These are phyloP conservation scores for Geopemphigus sp. DNA, from an alignment of 1,140 invertebrate genomes.

Conservation along the genomic window DNA sequence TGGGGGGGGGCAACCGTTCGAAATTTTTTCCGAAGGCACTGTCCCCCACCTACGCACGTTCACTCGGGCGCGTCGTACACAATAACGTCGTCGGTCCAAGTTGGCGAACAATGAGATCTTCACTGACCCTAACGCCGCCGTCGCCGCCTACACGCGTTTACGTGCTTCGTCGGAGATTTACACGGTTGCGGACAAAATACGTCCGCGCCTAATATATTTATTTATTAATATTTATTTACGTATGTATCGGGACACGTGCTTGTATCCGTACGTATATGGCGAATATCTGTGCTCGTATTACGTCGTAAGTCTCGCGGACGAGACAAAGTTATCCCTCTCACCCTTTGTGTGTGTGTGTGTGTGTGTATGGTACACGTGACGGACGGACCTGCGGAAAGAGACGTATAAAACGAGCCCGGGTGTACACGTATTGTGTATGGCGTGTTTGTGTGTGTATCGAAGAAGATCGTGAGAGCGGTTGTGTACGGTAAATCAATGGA, in stretches of 20 bases:
- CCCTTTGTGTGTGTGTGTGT: not conserved
- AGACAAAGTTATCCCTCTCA: not conserved
- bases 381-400: not conserved
- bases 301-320: not conserved
- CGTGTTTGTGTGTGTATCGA: not conserved
- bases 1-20: too few species aligned
- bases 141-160: too few species aligned
- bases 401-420: not conserved
- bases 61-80: not conserved
- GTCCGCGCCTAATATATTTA: too few species aligned
- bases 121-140: not conserved
- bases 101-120: slow-evolving; percentile 6
- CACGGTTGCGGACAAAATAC: too few species aligned
- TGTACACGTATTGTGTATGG: not conserved
- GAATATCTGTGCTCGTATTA: not conserved
- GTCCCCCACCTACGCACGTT: too few species aligned
- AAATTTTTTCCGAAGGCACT: too few species aligned
- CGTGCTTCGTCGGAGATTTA: not conserved
- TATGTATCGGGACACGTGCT: slow-evolving; percentile 17
- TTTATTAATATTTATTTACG: too few species aligned
- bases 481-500: slow-evolving; percentile 33
- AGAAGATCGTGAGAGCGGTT: not conserved
- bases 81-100: not conserved
- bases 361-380: not conserved
- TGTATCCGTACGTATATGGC: not conserved